These are phyloP conservation scores for Agelas oroides DNA, from an alignment of 37 sponge, comb jelly and placozoan genomes.

Conservation along the genomic window DNA sequence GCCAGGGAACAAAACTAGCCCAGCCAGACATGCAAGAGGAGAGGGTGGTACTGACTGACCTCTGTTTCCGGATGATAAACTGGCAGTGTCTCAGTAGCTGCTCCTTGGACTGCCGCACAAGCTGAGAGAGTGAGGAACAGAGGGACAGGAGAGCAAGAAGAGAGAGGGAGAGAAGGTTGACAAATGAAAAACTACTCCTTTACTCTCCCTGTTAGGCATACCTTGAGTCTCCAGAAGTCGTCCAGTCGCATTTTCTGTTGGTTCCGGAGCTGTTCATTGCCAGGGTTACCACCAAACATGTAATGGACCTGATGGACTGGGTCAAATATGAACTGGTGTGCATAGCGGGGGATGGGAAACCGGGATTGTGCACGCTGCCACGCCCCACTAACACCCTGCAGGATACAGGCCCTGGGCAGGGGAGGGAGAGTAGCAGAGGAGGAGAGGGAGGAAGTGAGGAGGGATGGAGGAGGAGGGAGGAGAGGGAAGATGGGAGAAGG, in stretches of 20 bases:
- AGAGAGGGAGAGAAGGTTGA: neutral
- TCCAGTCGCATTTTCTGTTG: constrained; percentile 55
- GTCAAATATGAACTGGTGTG: constrained; percentile 84
- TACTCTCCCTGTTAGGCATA: too few species aligned
- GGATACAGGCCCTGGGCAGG: constrained; percentile 20
- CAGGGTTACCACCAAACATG: constrained; percentile 87
- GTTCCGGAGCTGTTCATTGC: neutral
- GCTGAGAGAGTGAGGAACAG: too few species aligned
- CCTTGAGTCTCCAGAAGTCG: constrained; percentile 74
- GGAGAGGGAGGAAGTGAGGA: too few species aligned
- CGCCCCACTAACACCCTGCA: neutral
- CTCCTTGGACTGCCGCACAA: constrained; percentile 23
- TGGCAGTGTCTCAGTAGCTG: constrained; percentile 23
- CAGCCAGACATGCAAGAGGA: too few species aligned
- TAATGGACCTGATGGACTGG: constrained; percentile 62
- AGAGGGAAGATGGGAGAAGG: too few species aligned
- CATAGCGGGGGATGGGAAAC: constrained; percentile 78
- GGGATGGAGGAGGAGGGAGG: too few species aligned
- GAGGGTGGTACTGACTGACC: too few species aligned
- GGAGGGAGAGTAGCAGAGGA: too few species aligned
- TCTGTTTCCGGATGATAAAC: constrained; percentile 33
- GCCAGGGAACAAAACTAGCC: too few species aligned
- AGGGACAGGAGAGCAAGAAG: too few species aligned
- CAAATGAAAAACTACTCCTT: neutral
- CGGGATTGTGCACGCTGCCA: neutral